Evolutionary conservation across 1,140 invertebrate species (phyloP).

Genomic region (Periplaneta americana): DNA sequence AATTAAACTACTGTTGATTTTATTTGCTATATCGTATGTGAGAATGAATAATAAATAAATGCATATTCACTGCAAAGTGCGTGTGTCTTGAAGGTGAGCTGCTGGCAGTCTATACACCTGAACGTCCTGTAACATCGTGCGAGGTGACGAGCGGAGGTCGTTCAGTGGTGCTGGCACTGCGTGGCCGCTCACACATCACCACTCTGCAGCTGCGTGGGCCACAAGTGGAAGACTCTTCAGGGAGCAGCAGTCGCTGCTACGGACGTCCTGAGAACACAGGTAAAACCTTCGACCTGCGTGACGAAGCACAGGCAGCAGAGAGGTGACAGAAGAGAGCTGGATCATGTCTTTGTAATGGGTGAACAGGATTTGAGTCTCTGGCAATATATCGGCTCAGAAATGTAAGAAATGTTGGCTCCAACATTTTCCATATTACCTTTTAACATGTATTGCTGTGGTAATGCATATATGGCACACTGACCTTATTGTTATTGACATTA

Average conservation of each 20-base stretch:
- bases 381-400: neutral
- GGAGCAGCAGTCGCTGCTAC: slow-evolving; percentile 32
- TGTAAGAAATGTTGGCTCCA: neutral
- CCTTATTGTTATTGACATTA: neutral
- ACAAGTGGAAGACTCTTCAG: slow-evolving; percentile 32
- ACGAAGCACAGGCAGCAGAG: slow-evolving; percentile 11
- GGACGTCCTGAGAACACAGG: slow-evolving; percentile 28
- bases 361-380: neutral
- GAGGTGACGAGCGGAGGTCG: slow-evolving; percentile 66
- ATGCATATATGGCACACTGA: neutral
- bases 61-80: neutral
- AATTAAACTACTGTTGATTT: too few relatives aligned
- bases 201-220: slow-evolving; percentile 56
- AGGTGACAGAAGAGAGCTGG: slow-evolving; percentile 17
- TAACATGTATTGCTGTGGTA: neutral
- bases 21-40: too few relatives aligned
- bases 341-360: neutral
- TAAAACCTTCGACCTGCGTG: slow-evolving; percentile 32
- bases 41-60: neutral
- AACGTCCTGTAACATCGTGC: slow-evolving; percentile 65
- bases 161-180: slow-evolving; percentile 61
- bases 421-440: neutral
- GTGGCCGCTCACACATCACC: slow-evolving; percentile 52
- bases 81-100: slow-evolving; percentile 46
- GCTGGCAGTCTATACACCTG: slow-evolving; percentile 72